These are phyloP conservation scores for Leptogaster cylindrica DNA, from an alignment of 2,888 invertebrate genomes.

Conservation along the genomic window DNA sequence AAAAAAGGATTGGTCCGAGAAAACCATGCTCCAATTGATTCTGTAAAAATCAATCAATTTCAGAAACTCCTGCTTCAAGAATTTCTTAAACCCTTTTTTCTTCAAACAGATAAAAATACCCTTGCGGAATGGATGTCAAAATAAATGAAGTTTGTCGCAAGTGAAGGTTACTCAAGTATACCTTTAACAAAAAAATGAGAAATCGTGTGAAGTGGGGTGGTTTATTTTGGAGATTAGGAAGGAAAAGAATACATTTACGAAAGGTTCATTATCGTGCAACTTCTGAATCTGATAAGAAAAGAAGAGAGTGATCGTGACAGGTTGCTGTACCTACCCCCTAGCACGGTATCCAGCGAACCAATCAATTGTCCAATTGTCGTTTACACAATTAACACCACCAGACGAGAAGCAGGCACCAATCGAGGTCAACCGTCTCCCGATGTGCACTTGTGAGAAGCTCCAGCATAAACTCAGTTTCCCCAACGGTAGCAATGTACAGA, in stretches of 20 bases:
- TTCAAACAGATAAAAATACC: no score
- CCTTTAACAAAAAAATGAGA: neutral
- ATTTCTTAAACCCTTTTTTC: no score
- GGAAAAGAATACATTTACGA: neutral
- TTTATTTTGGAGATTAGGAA: neutral
- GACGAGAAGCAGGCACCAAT: constrained; percentile 12
- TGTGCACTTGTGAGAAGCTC: neutral
- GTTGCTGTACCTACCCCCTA: no score
- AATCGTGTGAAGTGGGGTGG: neutral
- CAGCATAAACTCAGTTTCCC: neutral
- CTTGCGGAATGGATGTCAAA: neutral
- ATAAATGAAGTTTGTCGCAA: neutral
- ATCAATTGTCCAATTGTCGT: constrained; percentile 20
- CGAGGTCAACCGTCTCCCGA: constrained; percentile 18
- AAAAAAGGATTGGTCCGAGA: no score
- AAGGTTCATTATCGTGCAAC: constrained; percentile 25
- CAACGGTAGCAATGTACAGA: neutral
- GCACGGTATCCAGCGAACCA: constrained; percentile 12
- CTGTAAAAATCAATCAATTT: no score
- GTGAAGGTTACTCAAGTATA: neutral
- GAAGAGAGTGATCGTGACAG: no score
- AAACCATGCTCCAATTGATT: no score
- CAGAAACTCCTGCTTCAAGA: no score
- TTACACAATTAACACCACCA: constrained; percentile 31
- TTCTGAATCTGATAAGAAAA: constrained; percentile 33